A percentile compares a stretch with the other conserved stretches of the same genome.
Conservation (phyloP, 2,888 invertebrate species). For the Lasioglossum vierecki region DNA sequence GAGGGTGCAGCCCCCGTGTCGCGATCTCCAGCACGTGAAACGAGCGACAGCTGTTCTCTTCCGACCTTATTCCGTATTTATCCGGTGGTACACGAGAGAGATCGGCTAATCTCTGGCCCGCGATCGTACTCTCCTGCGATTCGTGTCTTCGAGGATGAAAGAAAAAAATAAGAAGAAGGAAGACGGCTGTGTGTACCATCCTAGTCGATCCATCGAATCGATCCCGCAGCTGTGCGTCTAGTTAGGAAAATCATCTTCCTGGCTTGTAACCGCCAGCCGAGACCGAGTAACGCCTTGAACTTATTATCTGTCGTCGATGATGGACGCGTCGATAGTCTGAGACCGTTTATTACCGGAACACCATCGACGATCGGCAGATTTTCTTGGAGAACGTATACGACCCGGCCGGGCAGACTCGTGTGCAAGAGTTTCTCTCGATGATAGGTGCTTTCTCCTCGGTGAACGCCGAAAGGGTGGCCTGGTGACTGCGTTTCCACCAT, state of each 20-base stretch:
- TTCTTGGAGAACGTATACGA: constrained; percentile 28
- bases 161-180: not conserved
- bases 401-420: not conserved
- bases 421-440: constrained; percentile 35
- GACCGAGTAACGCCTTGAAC: constrained; percentile 17
- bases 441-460: constrained; percentile 47
- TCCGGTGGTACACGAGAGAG: not conserved
- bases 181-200: not conserved
- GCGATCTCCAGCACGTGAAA: not conserved
- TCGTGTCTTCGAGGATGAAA: not conserved
- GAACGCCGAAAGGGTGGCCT: constrained; percentile 53
- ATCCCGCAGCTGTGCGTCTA: not conserved
- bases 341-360: constrained; percentile 31
- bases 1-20: constrained; percentile 9
- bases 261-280: constrained; percentile 13
- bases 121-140: not conserved
- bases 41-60: constrained; percentile 13
- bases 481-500: constrained; percentile 37
- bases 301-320: constrained; percentile 20
- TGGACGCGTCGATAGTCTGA: constrained; percentile 7
- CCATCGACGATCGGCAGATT: constrained; percentile 23
- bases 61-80: constrained; percentile 10
- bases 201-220: not conserved
- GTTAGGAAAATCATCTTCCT: not conserved
- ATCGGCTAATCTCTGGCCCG: not conserved